These are phyloP conservation scores for Silurus lanzhouensis DNA, from an alignment of 2,797 vertebrate species.

Conservation along the genomic window DNA sequence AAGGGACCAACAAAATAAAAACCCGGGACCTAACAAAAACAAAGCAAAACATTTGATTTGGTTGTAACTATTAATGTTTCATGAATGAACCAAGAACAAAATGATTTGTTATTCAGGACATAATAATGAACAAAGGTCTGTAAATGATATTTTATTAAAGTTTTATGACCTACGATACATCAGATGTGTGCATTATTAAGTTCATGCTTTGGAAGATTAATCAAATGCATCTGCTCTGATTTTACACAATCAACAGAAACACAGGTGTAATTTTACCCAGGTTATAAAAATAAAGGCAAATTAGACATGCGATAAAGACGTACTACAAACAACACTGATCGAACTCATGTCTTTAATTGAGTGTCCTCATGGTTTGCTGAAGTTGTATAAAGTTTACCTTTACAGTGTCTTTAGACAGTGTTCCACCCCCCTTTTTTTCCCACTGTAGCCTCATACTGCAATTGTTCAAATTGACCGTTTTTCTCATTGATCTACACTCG, in stretches of 20 bases:
- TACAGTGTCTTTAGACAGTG: too few relatives aligned
- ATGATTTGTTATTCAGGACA: background rate
- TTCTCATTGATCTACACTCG: too few relatives aligned
- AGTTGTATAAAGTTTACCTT: too few relatives aligned
- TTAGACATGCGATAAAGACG: background rate
- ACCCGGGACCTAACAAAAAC: background rate
- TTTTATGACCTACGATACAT: background rate
- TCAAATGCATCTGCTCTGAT: background rate
- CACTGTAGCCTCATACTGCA: too few relatives aligned
- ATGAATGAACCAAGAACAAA: background rate
- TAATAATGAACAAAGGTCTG: background rate
- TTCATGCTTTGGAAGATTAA: too few relatives aligned
- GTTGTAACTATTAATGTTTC: background rate
- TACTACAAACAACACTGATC: background rate
- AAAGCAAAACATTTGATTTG: background rate
- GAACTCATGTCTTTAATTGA: background rate
- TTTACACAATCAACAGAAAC: background rate
- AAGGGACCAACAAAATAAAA: background rate
- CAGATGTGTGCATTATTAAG: background rate
- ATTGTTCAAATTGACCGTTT: too few relatives aligned
- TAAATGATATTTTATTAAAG: background rate
- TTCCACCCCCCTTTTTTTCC: too few relatives aligned
- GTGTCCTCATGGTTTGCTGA: background rate
- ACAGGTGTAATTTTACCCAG: background rate
- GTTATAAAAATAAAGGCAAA: background rate